Evolutionary conservation across 23 tunicate genomes (phyloP).

Genomic region (Clavelina lepadiformis): DNA sequence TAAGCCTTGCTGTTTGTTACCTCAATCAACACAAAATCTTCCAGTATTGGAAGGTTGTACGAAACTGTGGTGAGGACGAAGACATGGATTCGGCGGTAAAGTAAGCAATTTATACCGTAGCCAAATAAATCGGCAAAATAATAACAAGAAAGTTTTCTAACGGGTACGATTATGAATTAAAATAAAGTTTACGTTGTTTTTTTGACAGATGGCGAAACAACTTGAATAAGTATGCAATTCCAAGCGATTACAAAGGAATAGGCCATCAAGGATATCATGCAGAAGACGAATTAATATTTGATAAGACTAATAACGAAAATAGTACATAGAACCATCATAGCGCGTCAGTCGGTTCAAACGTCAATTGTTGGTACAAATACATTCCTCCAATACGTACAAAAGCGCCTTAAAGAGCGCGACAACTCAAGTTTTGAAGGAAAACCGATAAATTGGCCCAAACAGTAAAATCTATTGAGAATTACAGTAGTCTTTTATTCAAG

Average conservation of each 20-base stretch:
- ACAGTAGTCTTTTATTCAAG: too few species aligned
- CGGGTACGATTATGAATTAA: too few species aligned
- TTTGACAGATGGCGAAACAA: conserved; percentile 21
- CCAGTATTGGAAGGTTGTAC: conserved; percentile 14
- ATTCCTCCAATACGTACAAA: too few species aligned
- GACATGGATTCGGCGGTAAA: not conserved
- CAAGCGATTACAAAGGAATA: conserved; percentile 28
- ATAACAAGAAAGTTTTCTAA: too few species aligned
- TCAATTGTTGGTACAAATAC: too few species aligned
- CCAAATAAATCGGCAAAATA: not conserved
- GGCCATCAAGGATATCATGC: conserved; percentile 18
- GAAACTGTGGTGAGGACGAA: conserved; percentile 31
- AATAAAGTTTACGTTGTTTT: not conserved
- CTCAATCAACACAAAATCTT: conserved; percentile 28
- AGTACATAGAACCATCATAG: too few species aligned
- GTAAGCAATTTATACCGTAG: not conserved
- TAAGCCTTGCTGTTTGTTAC: conserved; percentile 27
- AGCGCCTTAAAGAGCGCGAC: too few species aligned
- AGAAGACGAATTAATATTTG: conserved; percentile 3
- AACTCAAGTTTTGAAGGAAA: too few species aligned
- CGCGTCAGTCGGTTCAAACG: too few species aligned
- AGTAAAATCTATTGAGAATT: too few species aligned
- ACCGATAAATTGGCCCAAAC: too few species aligned
- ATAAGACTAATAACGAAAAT: too few species aligned
- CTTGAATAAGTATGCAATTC: conserved; percentile 28